Base-by-base conservation (phyloP, 2,888 invertebrate genomes). In the Latheticus oryzae region DNA sequence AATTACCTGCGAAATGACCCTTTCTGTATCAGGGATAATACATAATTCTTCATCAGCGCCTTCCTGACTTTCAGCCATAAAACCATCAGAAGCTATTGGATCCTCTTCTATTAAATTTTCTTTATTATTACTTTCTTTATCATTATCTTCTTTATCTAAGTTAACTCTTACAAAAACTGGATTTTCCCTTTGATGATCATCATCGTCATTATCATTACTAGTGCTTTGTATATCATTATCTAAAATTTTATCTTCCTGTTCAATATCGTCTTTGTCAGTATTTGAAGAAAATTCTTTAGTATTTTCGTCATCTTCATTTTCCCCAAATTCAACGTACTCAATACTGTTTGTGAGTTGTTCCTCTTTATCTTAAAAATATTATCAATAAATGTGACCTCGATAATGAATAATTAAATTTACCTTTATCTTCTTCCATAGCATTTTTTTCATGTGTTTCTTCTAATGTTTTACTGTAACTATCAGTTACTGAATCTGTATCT, bases 31-130 rank as follows among this genome's bases (percentile, higher is more conserved):
- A 0, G 88, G 88, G 60, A 88, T 81, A 2, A 88, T 81, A 57
- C 87, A 88, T 3, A 88, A 80, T 68, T 87, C 87, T 66, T 85
- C 86, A 65, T 88, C 87, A 35, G 85, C 86, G 7, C 87, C 87
- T 11, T 84, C 72, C 50, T 66, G 65, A 60, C 66, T 66, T 50
- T 58, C 37, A 26, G 62, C 24, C 66, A 67, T 30, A 57, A 64
- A 66, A 9, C 65, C 64, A 61, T 68, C 71, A 24, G 67, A 64
- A 42, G 66, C 72, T 12, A 70, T 65, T 30, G 68, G 69, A 58
- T 70, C 70, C 47, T 67, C 67, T 13, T 77, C 76, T 5, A 71
- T 67, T 9, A 72, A 64, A 47, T 71, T 5, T 40, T 72, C 71
- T 35, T 51, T 42, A 11, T 12, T 68, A 67, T 55, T 74, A 72